Percentiles rank a stretch among this genome's conserved stretches.
These are phyloP conservation scores for Uloborus plumipes DNA, from an alignment of 2,888 invertebrate species.

Conservation along the genomic window DNA sequence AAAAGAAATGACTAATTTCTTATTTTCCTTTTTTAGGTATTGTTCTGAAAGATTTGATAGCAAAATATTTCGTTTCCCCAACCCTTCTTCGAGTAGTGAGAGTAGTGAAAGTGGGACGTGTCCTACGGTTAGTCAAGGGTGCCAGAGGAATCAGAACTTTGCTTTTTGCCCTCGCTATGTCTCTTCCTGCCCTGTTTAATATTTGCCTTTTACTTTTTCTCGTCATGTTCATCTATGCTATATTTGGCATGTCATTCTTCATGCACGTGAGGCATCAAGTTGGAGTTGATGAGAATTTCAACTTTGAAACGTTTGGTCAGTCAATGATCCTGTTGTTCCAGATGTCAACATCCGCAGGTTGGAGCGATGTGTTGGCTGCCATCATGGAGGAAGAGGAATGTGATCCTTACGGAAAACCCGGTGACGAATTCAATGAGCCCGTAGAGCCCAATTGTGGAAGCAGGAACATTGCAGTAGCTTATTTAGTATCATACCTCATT, in stretches of 20 bases:
- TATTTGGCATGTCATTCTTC: conserved; percentile 99
- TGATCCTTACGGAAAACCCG: conserved; percentile 71
- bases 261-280: conserved; percentile 96
- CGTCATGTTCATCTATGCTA: conserved; percentile 99
- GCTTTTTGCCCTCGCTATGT: conserved; percentile 97
- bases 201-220: conserved; percentile 97
- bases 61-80: conserved; percentile 97
- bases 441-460: conserved; percentile 83
- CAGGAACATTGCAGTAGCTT: conserved; percentile 93
- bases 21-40: conserved; percentile 78
- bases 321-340: conserved; percentile 98
- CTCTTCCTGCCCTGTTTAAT: conserved; percentile 98
- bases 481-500: conserved; percentile 94
- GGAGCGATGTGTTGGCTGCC: conserved; percentile 95
- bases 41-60: conserved; percentile 95
- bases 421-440: conserved; percentile 73
- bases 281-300: conserved; percentile 96
- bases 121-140: conserved; percentile 96
- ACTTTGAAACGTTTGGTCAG: conserved; percentile 98
- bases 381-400: conserved; percentile 96
- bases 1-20: neutral
- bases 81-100: conserved; percentile 97
- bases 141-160: conserved; percentile 98
- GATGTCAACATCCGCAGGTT: conserved; percentile 98
- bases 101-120: conserved; percentile 98